Conservation (phyloP, 2,888 invertebrate genomes). For the Tiliacea citrago region DNA sequence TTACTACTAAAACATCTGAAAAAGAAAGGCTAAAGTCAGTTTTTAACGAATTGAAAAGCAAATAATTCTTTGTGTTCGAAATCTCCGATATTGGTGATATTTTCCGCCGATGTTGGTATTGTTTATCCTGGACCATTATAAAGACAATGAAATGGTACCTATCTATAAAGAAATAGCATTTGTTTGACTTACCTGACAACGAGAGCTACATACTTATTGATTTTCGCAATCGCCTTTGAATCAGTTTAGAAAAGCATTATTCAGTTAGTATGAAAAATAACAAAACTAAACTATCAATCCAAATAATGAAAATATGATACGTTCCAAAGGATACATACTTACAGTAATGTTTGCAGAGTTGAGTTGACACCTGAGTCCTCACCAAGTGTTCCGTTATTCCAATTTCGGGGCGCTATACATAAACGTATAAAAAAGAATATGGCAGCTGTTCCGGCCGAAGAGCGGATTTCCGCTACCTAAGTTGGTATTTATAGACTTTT, state of each 20-base stretch:
- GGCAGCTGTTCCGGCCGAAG: slow-evolving; percentile 51
- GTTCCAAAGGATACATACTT: not conserved
- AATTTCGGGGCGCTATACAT: slow-evolving; percentile 31
- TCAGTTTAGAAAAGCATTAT: not conserved
- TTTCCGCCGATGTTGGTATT: not conserved
- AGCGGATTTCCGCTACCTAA: slow-evolving; percentile 64
- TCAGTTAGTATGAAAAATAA: slow-evolving; percentile 6
- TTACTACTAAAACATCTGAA: not conserved
- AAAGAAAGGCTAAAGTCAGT: not conserved
- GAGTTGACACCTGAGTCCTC: slow-evolving; percentile 16
- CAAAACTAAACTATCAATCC: not conserved
- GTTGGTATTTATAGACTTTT: slow-evolving; percentile 59
- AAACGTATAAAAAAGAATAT: slow-evolving; percentile 54
- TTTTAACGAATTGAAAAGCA: not conserved
- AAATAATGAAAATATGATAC: not conserved
- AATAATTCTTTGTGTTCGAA: not conserved
- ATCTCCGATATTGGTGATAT: not conserved
- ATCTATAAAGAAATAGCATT: not conserved
- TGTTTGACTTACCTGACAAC: not conserved
- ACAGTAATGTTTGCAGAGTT: slow-evolving; percentile 13
- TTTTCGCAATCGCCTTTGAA: not conserved
- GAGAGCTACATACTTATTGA: not conserved
- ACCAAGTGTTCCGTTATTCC: slow-evolving; percentile 39
- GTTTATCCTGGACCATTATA: not conserved
- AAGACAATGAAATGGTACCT: not conserved